These are phyloP conservation scores for Drosophila sproati DNA, from an alignment of 1,140 invertebrate genomes.

Conservation along the genomic window DNA sequence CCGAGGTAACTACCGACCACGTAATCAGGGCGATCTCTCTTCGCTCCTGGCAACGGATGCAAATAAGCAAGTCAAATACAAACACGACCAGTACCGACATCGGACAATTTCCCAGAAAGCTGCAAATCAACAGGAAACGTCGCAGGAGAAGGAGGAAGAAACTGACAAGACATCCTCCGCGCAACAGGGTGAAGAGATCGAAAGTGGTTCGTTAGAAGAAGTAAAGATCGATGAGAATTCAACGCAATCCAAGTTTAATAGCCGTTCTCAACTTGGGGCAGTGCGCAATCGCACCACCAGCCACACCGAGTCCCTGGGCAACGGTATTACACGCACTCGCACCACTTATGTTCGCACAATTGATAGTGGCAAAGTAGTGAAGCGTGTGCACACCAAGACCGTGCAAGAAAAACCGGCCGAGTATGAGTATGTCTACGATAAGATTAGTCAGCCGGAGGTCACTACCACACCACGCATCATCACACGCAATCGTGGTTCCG, in stretches of 20 bases:
- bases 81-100: conserved; percentile 10
- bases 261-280: conserved; percentile 11
- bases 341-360: conserved; percentile 66
- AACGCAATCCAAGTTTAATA: background rate
- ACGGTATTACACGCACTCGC: conserved; percentile 64
- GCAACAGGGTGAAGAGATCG: background rate
- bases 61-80: conserved; percentile 41
- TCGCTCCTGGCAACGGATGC: conserved; percentile 64
- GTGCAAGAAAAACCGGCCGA: conserved; percentile 66
- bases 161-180: background rate
- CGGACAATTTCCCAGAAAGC: conserved; percentile 4
- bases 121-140: background rate
- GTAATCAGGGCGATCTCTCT: conserved; percentile 64
- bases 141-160: background rate
- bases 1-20: conserved; percentile 61
- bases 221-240: background rate
- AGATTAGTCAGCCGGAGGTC: conserved; percentile 39
- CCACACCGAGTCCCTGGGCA: conserved; percentile 58
- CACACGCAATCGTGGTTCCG: conserved; percentile 68
- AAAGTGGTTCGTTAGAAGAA: background rate
- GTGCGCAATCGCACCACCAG: conserved; percentile 59
- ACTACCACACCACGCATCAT: conserved; percentile 57
- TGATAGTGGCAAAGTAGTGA: conserved; percentile 60
- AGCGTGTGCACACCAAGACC: conserved; percentile 67
- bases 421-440: conserved; percentile 72